Percentiles rank a stretch among this genome's conserved stretches.
Evolutionary conservation across 2,113 vertebrate species (phyloP).

Genomic region (Panthera uncia): DNA sequence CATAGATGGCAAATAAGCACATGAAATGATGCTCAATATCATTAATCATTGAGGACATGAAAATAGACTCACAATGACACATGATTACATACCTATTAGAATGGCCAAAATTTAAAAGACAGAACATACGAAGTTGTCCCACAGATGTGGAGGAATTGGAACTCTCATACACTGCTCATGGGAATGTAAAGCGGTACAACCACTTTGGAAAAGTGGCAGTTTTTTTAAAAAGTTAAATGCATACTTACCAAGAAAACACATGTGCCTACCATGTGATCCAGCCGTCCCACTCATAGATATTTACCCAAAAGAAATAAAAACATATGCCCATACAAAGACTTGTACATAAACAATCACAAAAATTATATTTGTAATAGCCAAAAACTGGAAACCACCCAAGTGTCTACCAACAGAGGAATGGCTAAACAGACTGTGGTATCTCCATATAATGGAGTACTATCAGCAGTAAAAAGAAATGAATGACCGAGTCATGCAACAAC

Average conservation of each 20-base stretch:
- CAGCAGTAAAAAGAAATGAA: neutral
- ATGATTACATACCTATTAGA: neutral
- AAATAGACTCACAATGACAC: constrained; percentile 21
- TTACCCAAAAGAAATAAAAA: neutral
- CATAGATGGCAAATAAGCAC: neutral
- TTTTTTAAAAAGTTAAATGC: constrained; percentile 35
- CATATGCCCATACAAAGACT: neutral
- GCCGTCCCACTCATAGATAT: neutral
- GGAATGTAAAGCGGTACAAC: neutral
- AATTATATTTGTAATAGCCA: neutral
- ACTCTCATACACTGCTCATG: neutral
- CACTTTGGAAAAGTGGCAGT: neutral
- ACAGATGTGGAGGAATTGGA: neutral
- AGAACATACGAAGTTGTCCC: neutral
- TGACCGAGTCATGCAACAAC: neutral
- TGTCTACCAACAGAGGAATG: neutral
- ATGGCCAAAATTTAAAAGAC: neutral
- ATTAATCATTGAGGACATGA: neutral
- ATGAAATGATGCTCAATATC: neutral
- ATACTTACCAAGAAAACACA: neutral
- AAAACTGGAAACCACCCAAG: neutral
- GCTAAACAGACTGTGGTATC: neutral
- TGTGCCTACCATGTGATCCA: neutral
- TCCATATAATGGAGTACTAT: neutral
- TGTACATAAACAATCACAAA: constrained; percentile 3